These are phyloP conservation scores for Agrochola lychnidis DNA, from an alignment of 2,888 invertebrate species.

Conservation along the genomic window DNA sequence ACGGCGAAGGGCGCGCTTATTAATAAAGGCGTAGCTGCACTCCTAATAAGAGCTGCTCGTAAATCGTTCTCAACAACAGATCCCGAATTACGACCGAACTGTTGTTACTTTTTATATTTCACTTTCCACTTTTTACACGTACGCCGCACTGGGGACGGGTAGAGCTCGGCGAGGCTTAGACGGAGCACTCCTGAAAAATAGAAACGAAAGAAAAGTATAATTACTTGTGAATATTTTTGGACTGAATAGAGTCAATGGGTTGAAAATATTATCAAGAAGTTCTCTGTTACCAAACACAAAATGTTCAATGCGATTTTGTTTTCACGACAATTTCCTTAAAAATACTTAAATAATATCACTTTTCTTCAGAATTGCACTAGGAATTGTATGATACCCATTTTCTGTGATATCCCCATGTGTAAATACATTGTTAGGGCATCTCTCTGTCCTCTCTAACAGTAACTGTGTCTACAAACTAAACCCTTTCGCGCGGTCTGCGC, in stretches of 20 bases:
- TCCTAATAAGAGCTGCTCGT: conserved; percentile 81
- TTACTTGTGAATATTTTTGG: background rate
- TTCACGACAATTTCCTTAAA: background rate
- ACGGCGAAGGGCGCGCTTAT: conserved; percentile 70
- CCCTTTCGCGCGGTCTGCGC: conserved; percentile 86
- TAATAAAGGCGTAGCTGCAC: conserved; percentile 68
- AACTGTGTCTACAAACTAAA: conserved; percentile 78
- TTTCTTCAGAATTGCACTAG: background rate
- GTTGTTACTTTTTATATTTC: conserved; percentile 88
- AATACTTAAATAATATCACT: background rate
- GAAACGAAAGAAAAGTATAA: background rate
- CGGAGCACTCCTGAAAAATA: background rate
- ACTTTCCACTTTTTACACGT: conserved; percentile 85
- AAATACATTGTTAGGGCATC: no score
- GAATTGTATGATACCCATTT: background rate
- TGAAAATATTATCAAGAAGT: background rate
- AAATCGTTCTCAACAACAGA: conserved; percentile 85
- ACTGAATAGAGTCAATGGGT: background rate
- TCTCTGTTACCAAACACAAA: background rate
- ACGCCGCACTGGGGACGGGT: conserved; percentile 66
- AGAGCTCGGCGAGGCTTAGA: conserved; percentile 67
- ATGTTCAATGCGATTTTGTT: background rate
- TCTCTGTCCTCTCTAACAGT: conserved; percentile 67
- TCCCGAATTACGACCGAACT: conserved; percentile 79
- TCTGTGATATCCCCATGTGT: background rate